A percentile compares a stretch with the other conserved stretches of the same genome.
Evolutionary conservation across 2,888 invertebrate genomes (phyloP).

Genomic region (Aphelenchoides bicaudatus): DNA sequence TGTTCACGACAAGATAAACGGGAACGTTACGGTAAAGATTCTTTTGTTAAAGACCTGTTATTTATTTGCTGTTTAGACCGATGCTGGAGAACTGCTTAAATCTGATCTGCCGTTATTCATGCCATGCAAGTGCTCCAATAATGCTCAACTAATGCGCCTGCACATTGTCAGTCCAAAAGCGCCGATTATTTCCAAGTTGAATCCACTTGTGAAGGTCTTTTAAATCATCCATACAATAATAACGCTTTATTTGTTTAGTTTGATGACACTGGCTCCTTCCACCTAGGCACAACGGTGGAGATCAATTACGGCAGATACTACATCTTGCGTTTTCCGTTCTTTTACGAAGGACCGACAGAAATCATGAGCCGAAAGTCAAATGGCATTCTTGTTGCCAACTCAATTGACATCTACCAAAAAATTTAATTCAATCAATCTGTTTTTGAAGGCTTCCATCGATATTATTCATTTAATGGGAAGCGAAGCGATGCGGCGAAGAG

Average conservation of each 20-base stretch:
- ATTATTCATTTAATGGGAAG: too few species aligned
- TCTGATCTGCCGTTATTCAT: constrained; percentile 84
- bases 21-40: constrained; percentile 23
- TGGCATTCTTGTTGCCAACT: constrained; percentile 6
- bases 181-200: constrained; percentile 80
- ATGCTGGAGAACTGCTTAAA: constrained; percentile 77
- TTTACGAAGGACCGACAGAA: constrained; percentile 35
- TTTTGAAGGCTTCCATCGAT: too few species aligned
- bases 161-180: constrained; percentile 85
- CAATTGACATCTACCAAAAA: constrained; percentile 13
- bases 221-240: constrained; percentile 1
- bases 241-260: constrained; percentile 26
- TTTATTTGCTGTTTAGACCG: constrained; percentile 5
- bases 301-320: constrained; percentile 49
- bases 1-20: constrained; percentile 25
- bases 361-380: constrained; percentile 1
- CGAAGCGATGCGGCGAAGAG: too few species aligned
- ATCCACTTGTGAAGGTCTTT: constrained; percentile 71
- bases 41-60: not conserved
- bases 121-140: constrained; percentile 74
- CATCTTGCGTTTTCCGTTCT: constrained; percentile 47
- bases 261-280: constrained; percentile 29
- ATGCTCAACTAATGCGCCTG: constrained; percentile 72
- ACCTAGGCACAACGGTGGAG: constrained; percentile 42
- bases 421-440: not conserved